Conservation (phyloP, 2,113 vertebrate species). For the Pyxicephalus adspersus region DNA sequence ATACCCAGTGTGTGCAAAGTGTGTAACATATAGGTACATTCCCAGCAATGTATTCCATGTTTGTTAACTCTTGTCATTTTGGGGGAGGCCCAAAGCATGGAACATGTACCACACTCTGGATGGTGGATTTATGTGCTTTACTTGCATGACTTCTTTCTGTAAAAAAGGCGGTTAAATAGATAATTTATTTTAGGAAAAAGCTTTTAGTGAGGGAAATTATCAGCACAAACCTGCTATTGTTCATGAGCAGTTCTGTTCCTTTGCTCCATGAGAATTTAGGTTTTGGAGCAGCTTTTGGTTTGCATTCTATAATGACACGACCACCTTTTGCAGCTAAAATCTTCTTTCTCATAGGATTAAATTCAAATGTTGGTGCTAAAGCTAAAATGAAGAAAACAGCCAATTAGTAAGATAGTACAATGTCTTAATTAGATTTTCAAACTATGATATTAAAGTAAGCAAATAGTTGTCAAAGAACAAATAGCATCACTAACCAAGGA, state of each 20-base stretch:
- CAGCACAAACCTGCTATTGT: constrained; percentile 82
- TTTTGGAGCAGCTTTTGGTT: constrained; percentile 90
- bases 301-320: constrained; percentile 88
- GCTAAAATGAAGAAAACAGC: constrained; percentile 70
- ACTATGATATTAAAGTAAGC: not conserved
- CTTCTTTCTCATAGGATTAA: constrained; percentile 87
- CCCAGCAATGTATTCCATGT: no score
- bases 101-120: no score
- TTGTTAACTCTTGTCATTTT: no score
- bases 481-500: constrained; percentile 83
- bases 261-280: constrained; percentile 91
- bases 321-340: constrained; percentile 87
- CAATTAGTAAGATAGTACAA: not conserved
- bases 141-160: no score
- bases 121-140: no score
- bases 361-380: constrained; percentile 88
- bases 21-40: no score
- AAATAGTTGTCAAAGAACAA: not conserved
- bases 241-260: constrained; percentile 90
- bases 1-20: no score
- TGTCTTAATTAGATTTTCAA: not conserved
- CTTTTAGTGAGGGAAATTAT: not conserved
- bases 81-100: no score
- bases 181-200: no score
- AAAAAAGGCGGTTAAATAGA: no score